Conservation (phyloP, 2,888 invertebrate species). For the Vesta saturnalis region DNA sequence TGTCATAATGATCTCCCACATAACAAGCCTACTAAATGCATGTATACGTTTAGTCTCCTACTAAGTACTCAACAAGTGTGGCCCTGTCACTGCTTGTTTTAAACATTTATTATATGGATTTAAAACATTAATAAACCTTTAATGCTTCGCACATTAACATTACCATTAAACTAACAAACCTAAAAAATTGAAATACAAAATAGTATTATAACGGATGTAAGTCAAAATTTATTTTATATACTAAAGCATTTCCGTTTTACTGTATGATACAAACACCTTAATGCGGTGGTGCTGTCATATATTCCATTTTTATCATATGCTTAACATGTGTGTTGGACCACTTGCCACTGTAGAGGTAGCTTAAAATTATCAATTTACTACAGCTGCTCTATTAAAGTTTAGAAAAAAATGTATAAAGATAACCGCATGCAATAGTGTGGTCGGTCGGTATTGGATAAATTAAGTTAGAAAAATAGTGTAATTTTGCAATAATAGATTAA, state of each 20-base stretch:
- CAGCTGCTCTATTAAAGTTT: constrained; percentile 21
- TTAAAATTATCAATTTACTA: constrained; percentile 37
- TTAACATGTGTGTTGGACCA: constrained; percentile 46
- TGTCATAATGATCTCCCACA: constrained; percentile 29
- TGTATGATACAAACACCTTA: constrained; percentile 42
- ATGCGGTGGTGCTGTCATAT: constrained; percentile 35
- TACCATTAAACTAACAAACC: background rate
- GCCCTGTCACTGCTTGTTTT: constrained; percentile 15
- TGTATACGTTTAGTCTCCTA: constrained; percentile 26
- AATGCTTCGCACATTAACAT: constrained; percentile 1
- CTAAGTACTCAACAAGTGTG: constrained; percentile 34
- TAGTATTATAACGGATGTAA: constrained; percentile 28
- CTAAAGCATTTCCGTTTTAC: constrained; percentile 39
- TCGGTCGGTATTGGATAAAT: too few relatives aligned
- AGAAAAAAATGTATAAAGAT: background rate
- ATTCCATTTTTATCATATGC: constrained; percentile 42
- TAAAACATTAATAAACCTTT: background rate
- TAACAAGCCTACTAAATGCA: constrained; percentile 30
- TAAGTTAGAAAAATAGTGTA: too few relatives aligned
- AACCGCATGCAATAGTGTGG: background rate
- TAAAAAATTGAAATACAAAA: background rate
- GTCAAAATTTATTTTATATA: constrained; percentile 30
- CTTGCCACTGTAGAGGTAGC: constrained; percentile 45
- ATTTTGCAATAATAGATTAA: too few relatives aligned
- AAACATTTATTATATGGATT: background rate